Evolutionary conservation across 1,140 invertebrate species (phyloP), one percentile per base, ranked within the genome.

Genomic region (Chlorops oryzae): DNA sequence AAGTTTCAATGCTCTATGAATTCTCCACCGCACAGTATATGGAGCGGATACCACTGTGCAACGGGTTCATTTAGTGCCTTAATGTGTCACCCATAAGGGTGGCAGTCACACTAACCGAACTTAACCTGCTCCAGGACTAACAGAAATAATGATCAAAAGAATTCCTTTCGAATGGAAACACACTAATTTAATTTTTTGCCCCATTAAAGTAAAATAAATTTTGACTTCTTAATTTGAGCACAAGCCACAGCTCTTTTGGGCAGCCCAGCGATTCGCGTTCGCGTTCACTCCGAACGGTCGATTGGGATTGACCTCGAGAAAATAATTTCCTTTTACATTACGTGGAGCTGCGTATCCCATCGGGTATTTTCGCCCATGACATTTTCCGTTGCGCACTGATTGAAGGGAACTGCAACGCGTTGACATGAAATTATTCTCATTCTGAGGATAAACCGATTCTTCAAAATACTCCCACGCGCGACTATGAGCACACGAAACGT

Each of bases 401-500:
- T 27, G 18, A 32, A 72, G 17, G 4, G 69, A 70, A 18, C 41
- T 61, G 51, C 70, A 72, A 12, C 61, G 65, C 0, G 45, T 47
- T 22, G 38, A 58, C 46, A 62, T n/a, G 38, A 72, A 72, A 41
- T 65, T 70, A 7, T 44, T 34, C 35, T 72, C 69, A 34, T 69
- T 70, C 5, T 65, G 65, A 0, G 66, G 66, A 49, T 56, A 67
- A n/a, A 86, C 72, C 4, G 80, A 79, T 66, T 82, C 78, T 1
- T 73, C 80, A 47, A 77, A 85, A 32, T 83, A 78, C 27, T 78
- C 59, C 65, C 81, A 82, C 0, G 82, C 70, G 34, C 83, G 72
- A 17, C 73, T 47, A 40, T 86, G 85, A 28, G 82, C 82, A 58
- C 85, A 87, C 1, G 76, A 74, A 46, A 84, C 72, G 58, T 70